These are phyloP conservation scores for Upupa epops DNA, from an alignment of 2,113 vertebrate species.

Conservation along the genomic window DNA sequence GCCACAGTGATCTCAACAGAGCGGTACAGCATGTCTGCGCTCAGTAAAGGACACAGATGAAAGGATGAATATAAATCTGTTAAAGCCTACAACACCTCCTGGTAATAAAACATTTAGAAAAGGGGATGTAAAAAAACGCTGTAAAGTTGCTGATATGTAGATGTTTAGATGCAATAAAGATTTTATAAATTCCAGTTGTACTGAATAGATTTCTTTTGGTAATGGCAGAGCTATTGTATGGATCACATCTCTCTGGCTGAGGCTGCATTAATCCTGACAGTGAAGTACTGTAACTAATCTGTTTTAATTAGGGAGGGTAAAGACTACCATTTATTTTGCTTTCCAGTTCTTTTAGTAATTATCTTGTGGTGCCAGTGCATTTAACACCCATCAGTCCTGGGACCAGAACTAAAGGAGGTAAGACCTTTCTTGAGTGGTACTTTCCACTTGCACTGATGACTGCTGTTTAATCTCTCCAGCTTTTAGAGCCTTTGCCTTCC, in stretches of 20 bases:
- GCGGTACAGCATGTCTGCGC: neutral
- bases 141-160: neutral
- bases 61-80: neutral
- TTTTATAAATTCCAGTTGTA: slow-evolving; percentile 6
- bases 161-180: neutral
- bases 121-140: neutral
- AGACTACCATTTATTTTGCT: slow-evolving; percentile 19
- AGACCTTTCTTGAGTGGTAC: neutral
- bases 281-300: slow-evolving; percentile 38
- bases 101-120: neutral
- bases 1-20: neutral
- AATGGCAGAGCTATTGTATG: slow-evolving; percentile 1
- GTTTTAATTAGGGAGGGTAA: slow-evolving; percentile 37
- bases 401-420: neutral
- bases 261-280: slow-evolving; percentile 9
- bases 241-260: slow-evolving; percentile 1
- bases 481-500: neutral
- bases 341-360: neutral
- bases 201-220: neutral
- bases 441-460: neutral
- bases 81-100: neutral
- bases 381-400: neutral
- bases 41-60: neutral
- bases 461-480: neutral
- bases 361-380: neutral